Evolutionary conservation across 2,888 invertebrate genomes (phyloP).

Genomic region (Sepiola atlantica): DNA sequence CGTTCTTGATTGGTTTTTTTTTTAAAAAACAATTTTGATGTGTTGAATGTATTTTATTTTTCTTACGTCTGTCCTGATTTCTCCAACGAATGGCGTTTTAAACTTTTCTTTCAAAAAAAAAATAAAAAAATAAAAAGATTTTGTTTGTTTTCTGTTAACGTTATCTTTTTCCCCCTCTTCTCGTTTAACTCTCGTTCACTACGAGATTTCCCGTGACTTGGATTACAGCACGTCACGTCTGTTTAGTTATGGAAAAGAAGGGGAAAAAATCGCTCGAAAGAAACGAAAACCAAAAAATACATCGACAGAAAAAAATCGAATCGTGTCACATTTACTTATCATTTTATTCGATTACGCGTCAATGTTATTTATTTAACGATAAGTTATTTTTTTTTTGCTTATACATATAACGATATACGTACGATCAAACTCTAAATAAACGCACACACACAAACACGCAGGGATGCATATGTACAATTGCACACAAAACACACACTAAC

Average conservation of each 20-base stretch:
- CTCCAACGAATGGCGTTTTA: not conserved
- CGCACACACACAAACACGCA: too few species aligned
- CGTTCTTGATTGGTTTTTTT: not conserved
- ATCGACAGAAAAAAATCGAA: not conserved
- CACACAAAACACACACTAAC: too few species aligned
- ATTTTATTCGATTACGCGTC: not conserved
- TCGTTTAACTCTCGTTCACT: conserved; percentile 15
- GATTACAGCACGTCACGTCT: conserved; percentile 18
- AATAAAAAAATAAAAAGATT: not conserved
- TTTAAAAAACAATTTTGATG: not conserved
- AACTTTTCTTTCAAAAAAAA: too few species aligned
- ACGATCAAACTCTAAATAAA: too few species aligned
- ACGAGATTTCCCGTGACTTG: conserved; percentile 14
- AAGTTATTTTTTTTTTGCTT: not conserved
- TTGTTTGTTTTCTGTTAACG: not conserved
- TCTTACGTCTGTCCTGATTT: not conserved
- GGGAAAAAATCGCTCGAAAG: not conserved
- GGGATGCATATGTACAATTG: too few species aligned
- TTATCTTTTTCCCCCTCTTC: not conserved
- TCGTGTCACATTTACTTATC: conserved; percentile 2
- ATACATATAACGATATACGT: not conserved
- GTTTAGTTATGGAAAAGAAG: not conserved
- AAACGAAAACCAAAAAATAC: not conserved
- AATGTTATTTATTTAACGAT: not conserved
- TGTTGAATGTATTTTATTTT: not conserved